A percentile compares a stretch with the other conserved stretches of the same genome.
phyloP scores from a whole-genome alignment of 2,797 vertebrate genomes.

The Petrocephalus sullivani region DNA sequence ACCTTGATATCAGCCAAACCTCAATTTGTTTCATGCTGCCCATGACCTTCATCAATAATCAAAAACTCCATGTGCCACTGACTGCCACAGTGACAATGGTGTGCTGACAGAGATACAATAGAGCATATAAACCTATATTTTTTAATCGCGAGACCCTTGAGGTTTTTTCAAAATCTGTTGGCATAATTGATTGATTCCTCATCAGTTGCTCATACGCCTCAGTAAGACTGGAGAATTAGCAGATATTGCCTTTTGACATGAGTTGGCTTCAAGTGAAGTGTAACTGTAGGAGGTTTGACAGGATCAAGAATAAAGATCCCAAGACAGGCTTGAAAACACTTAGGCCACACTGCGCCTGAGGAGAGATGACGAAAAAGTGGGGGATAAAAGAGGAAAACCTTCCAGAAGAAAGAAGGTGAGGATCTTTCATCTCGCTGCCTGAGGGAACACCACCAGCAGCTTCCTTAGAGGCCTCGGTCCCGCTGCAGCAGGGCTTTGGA shows the following conservation, averaged over 20 bases:
- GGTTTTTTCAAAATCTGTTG: background rate
- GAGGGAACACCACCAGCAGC: background rate
- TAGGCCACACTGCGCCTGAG: background rate
- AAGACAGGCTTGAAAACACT: background rate
- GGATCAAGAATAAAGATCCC: background rate
- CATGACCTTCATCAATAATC: background rate
- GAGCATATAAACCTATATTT: background rate
- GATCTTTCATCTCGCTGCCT: background rate
- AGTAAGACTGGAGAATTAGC: background rate
- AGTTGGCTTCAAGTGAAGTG: background rate
- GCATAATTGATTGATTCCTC: background rate
- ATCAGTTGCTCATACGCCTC: background rate
- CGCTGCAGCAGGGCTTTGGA: slow-evolving; percentile 18
- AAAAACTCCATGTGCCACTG: background rate
- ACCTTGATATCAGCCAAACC: background rate
- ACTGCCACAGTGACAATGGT: background rate
- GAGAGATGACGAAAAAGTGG: background rate
- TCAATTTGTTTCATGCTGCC: background rate
- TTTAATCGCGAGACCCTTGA: background rate
- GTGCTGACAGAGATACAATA: background rate
- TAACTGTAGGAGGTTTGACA: background rate
- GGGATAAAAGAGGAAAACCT: background rate
- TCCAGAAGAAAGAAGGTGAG: background rate
- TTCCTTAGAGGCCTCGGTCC: background rate
- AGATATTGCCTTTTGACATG: background rate